Conservation (phyloP, 2,797 vertebrate species). For the Poliocrania exsul region DNA sequence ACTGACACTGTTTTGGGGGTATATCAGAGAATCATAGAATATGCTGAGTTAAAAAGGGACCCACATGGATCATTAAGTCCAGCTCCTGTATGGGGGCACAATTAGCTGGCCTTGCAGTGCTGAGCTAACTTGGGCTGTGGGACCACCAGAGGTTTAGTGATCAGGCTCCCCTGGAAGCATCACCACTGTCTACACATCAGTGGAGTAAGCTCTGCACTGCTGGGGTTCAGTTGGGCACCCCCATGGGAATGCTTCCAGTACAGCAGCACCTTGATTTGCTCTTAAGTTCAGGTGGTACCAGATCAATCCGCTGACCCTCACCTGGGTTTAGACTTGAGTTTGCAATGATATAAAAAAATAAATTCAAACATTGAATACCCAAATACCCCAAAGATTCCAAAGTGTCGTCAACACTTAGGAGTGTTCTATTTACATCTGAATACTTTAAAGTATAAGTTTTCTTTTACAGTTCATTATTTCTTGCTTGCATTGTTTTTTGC, state of each 20-base stretch:
- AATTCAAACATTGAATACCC: background rate
- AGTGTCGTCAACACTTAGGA: background rate
- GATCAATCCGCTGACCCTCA: background rate
- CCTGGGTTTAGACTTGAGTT: background rate
- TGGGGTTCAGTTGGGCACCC: background rate
- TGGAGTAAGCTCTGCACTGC: background rate
- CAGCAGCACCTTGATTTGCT: background rate
- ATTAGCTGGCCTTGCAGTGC: background rate
- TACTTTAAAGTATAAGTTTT: background rate
- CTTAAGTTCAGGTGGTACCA: background rate
- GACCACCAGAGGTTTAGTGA: background rate
- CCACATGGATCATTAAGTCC: background rate
- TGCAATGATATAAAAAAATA: background rate
- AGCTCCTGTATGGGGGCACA: background rate
- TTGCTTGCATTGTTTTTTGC: background rate
- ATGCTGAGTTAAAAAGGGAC: background rate
- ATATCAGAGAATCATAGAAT: background rate
- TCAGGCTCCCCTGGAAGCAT: background rate
- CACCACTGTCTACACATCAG: background rate
- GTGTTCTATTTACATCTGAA: background rate
- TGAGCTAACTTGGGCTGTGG: background rate
- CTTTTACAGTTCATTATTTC: background rate
- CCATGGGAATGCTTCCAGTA: background rate
- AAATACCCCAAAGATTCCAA: background rate
- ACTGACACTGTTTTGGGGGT: background rate